phyloP scores from a whole-genome alignment of 1,140 invertebrate species.

The Brachionus koreanus region DNA sequence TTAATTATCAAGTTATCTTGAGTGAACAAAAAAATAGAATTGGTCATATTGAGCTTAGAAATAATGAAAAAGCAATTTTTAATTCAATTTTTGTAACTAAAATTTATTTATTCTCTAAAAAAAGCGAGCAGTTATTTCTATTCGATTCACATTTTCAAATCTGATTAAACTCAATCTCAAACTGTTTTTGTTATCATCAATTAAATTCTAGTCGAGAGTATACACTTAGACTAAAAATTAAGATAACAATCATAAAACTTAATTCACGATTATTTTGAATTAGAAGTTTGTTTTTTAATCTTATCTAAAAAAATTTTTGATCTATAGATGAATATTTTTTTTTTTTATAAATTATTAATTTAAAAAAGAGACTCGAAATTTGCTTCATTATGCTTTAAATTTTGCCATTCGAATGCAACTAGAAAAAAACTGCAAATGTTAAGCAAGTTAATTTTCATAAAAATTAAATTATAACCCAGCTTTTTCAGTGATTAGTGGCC shows the following conservation, averaged over 20 bases:
- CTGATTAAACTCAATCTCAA: background rate
- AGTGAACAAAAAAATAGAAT: no score
- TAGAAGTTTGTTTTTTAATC: background rate
- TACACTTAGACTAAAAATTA: background rate
- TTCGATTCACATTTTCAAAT: background rate
- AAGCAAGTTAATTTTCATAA: background rate
- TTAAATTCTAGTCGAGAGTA: background rate
- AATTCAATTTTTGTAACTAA: background rate
- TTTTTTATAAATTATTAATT: no score
- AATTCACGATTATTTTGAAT: background rate
- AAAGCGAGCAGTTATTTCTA: background rate
- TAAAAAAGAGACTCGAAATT: background rate
- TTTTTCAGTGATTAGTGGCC: background rate
- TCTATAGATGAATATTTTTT: background rate
- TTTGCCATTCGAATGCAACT: background rate
- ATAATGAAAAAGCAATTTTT: background rate
- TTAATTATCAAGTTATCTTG: no score
- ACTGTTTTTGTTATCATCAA: background rate
- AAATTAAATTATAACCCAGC: background rate
- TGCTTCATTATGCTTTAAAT: background rate
- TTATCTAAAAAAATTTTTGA: background rate
- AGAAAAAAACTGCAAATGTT: background rate
- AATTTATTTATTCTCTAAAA: no score
- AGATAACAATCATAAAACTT: background rate
- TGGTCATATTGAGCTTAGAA: no score